Base-by-base conservation (phyloP, 1,140 invertebrate genomes). In the Dolichoris vasculosae region DNA sequence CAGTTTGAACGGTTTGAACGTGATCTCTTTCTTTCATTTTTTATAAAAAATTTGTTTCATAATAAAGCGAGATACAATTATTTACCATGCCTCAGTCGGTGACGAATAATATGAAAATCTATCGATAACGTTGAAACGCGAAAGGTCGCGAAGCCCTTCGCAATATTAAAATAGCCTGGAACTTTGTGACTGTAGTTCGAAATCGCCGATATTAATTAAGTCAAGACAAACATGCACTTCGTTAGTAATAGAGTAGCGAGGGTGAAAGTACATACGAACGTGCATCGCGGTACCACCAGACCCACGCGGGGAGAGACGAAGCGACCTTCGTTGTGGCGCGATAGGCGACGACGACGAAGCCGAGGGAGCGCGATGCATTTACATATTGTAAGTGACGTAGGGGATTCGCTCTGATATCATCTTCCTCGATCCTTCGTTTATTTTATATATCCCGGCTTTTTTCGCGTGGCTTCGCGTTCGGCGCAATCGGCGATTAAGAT, bases 321-420 rank as follows among this genome's bases (percentile, higher is more conserved):
- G 43, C 23, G 73, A 71, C 46, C 40, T 64, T 30, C 48, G 76
- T n/a, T 20, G 59, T 51, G 55, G 46, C 59, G 51, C 71, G 7
- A 17, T 17, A 11, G 51, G 20, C 9, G 17, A 7, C 51, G 51
- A 17, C 9, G 51, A 35, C 32, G 63, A 32, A 38, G 51, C 23
- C n/a, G 71, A 32, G n/a, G 84, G 40, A 9, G 83, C 85, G 86
- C 85, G 86, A 87, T 87, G 88, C 90, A 93, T 93, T 93, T 93
- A 91, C 92, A 93, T 93, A 93, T 92, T 92, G 91, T 93, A 93
- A 93, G 93, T 93, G 92, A 90, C 92, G 91, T 91, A 92, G 87
- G 92, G 89, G 90, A 90, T n/a, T 55, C 7, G 76, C 89, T 20
- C n/a, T 88, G 92, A 93, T 93, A 93, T 91, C 87, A 93, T 93